These are phyloP conservation scores for Zootoca vivipara DNA, from an alignment of 2,113 vertebrate species.

Conservation along the genomic window DNA sequence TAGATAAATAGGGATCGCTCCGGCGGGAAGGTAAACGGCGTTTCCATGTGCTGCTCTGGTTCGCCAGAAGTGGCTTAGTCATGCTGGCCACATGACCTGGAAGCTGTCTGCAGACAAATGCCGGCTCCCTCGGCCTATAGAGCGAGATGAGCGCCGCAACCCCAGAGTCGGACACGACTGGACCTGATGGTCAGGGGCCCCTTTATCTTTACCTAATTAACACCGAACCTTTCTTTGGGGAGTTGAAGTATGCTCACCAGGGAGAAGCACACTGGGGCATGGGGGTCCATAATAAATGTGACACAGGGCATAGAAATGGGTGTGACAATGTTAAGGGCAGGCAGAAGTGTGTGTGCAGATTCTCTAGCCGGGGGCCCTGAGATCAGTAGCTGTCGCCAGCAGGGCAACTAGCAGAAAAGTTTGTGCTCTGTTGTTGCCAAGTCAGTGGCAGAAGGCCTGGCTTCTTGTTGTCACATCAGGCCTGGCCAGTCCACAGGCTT, in stretches of 20 bases:
- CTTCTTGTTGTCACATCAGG: not conserved
- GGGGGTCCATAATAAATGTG: not conserved
- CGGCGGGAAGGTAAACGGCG: too few species aligned
- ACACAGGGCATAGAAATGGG: not conserved
- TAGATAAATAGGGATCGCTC: too few species aligned
- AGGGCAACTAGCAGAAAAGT: not conserved
- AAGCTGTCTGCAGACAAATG: too few species aligned
- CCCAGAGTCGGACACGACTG: too few species aligned
- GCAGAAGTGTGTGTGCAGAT: not conserved
- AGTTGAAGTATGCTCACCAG: not conserved
- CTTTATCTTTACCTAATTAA: too few species aligned
- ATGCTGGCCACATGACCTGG: too few species aligned
- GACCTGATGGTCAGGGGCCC: too few species aligned
- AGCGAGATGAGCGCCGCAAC: too few species aligned
- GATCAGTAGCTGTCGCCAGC: not conserved
- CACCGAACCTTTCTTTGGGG: not conserved
- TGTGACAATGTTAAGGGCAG: not conserved
- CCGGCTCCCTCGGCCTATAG: too few species aligned
- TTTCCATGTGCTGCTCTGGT: too few species aligned
- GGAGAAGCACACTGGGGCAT: not conserved
- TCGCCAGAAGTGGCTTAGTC: too few species aligned
- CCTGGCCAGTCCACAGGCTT: not conserved
- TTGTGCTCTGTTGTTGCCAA: not conserved
- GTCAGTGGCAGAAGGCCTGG: not conserved
- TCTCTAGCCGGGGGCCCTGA: not conserved